Evolutionary conservation across 2,888 invertebrate genomes (phyloP).

Genomic region (Lysandra bellargus): DNA sequence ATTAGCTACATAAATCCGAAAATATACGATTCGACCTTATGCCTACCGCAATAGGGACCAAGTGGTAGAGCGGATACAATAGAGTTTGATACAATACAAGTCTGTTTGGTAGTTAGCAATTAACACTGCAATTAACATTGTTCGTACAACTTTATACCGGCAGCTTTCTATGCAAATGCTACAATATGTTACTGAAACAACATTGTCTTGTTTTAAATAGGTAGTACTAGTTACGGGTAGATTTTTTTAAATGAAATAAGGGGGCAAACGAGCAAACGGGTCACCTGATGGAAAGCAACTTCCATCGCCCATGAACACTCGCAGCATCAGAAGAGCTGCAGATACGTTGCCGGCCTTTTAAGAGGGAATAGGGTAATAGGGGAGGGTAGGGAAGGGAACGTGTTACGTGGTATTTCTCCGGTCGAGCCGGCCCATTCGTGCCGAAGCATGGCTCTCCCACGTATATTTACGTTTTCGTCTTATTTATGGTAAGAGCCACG

Average conservation of each 20-base stretch:
- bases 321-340: too few species aligned
- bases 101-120: constrained; percentile 63
- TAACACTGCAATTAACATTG: constrained; percentile 65
- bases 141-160: constrained; percentile 45
- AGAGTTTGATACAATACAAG: constrained; percentile 51
- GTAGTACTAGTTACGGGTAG: neutral
- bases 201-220: constrained; percentile 19
- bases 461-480: neutral
- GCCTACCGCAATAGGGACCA: neutral
- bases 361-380: too few species aligned
- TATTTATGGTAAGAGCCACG: neutral
- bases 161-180: constrained; percentile 36
- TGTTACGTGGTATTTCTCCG: too few species aligned
- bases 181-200: constrained; percentile 4
- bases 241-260: neutral
- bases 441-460: too few species aligned
- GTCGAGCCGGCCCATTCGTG: too few species aligned
- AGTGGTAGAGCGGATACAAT: constrained; percentile 50
- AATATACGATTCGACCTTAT: neutral
- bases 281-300: too few species aligned
- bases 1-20: constrained; percentile 42
- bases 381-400: too few species aligned
- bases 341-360: too few species aligned
- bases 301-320: neutral
- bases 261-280: too few species aligned